Evolutionary conservation across 2,113 vertebrate genomes (phyloP).

Genomic region (Phyllopteryx taeniolatus): DNA sequence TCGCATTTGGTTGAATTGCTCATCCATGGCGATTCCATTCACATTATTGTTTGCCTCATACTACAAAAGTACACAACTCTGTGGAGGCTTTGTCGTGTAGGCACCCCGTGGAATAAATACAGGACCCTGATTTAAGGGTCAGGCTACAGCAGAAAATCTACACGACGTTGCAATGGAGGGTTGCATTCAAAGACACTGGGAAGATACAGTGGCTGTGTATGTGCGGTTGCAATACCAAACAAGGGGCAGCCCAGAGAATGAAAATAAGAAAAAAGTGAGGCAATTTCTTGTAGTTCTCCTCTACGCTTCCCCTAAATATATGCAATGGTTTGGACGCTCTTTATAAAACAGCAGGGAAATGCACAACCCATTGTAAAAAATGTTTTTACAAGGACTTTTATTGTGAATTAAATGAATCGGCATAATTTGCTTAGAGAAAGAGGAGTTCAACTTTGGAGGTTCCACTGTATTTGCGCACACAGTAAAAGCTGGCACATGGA

Average conservation of each 20-base stretch:
- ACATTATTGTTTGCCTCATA: conserved; percentile 42
- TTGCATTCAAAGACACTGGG: conserved; percentile 38
- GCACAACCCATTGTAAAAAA: background rate
- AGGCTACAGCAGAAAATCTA: conserved; percentile 56
- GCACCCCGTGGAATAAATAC: conserved; percentile 32
- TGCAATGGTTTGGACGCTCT: background rate
- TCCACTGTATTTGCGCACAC: background rate
- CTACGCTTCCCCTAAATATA: background rate
- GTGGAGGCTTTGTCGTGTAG: conserved; percentile 47
- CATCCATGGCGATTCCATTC: conserved; percentile 46
- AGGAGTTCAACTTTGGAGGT: background rate
- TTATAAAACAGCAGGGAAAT: background rate
- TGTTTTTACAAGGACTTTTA: background rate
- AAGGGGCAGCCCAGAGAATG: conserved; percentile 7
- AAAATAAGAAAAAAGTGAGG: conserved; percentile 21
- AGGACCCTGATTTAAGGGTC: conserved; percentile 38
- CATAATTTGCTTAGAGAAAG: background rate
- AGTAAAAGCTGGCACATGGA: background rate
- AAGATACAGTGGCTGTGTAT: conserved; percentile 11
- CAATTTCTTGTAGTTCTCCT: conserved; percentile 22
- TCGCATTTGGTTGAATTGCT: conserved; percentile 35
- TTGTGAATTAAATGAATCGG: background rate
- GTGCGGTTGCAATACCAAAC: conserved; percentile 21
- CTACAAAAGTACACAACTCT: conserved; percentile 35
- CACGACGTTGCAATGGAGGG: conserved; percentile 47